Percentiles rank a stretch among this genome's conserved stretches.
Conservation (phyloP, 2,797 vertebrate genomes). For the Cossypha caffra region DNA sequence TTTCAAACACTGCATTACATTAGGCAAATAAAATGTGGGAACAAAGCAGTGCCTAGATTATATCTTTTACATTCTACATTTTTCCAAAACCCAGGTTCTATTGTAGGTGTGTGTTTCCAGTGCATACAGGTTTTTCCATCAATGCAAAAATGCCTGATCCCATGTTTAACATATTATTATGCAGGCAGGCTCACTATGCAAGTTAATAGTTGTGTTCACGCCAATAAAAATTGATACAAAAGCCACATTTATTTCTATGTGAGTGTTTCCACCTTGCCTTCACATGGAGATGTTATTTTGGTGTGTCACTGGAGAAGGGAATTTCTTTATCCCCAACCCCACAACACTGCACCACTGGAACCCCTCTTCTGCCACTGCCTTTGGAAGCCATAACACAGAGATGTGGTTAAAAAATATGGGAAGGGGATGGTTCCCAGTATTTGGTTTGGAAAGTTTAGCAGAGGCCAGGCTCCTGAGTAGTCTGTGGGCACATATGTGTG, state of each 20-base stretch:
- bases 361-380: accelerated
- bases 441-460: neutral
- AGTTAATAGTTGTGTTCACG: neutral
- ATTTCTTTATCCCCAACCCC: neutral
- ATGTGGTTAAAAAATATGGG: accelerated
- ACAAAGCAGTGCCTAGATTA: neutral
- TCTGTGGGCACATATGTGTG: accelerated
- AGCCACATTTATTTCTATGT: neutral
- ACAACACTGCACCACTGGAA: neutral
- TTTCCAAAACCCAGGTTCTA: neutral
- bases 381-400: neutral
- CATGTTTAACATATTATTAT: neutral
- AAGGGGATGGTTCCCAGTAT: accelerated
- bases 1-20: neutral
- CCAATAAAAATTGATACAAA: neutral
- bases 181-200: neutral
- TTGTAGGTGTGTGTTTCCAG: neutral
- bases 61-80: neutral
- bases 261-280: neutral
- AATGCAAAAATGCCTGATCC: neutral
- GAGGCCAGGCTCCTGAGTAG: neutral
- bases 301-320: neutral
- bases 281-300: neutral
- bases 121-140: neutral
- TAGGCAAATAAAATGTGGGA: neutral